A percentile compares a stretch with the other conserved stretches of the same genome.
Conservation (phyloP, 2,888 invertebrate species). For the Platypus cylindrus region DNA sequence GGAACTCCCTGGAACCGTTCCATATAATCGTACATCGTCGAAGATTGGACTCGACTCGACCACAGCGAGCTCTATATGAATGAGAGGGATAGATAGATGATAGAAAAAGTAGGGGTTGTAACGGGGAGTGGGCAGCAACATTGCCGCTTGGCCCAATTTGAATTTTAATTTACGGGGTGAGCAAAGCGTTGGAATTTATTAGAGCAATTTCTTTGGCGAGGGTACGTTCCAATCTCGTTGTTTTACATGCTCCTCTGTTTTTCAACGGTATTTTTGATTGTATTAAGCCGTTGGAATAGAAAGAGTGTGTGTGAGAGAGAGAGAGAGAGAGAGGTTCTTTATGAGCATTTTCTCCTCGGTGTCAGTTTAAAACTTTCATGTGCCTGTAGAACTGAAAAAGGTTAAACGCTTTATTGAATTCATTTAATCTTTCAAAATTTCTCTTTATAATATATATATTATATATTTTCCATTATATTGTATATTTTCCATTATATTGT, state of each 20-base stretch:
- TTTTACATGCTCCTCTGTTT: slow-evolving; percentile 17
- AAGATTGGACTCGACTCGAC: slow-evolving; percentile 34
- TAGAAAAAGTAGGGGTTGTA: not conserved
- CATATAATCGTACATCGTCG: slow-evolving; percentile 38
- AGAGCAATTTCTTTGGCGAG: slow-evolving; percentile 23
- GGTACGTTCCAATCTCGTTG: slow-evolving; percentile 17
- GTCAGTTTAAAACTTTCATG: no score
- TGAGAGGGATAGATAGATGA: slow-evolving; percentile 14
- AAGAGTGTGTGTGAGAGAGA: no score
- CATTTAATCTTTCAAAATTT: no score
- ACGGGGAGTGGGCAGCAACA: slow-evolving; percentile 19
- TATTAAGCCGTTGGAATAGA: slow-evolving; percentile 17
- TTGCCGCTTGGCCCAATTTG: slow-evolving; percentile 32
- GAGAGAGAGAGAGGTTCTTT: no score
- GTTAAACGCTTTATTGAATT: no score
- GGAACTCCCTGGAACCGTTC: slow-evolving; percentile 29
- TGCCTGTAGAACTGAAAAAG: no score
- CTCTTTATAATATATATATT: no score
- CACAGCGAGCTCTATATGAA: slow-evolving; percentile 21
- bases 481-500: no score
- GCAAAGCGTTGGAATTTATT: slow-evolving; percentile 31
- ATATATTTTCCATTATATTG: no score
- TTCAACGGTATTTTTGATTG: slow-evolving; percentile 17
- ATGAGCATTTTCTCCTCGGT: no score
- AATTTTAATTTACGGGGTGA: slow-evolving; percentile 37